Evolutionary conservation across 2,797 vertebrate genomes (phyloP), one percentile per base, ranked within the genome.

Genomic region (Cyclopterus lumpus): DNA sequence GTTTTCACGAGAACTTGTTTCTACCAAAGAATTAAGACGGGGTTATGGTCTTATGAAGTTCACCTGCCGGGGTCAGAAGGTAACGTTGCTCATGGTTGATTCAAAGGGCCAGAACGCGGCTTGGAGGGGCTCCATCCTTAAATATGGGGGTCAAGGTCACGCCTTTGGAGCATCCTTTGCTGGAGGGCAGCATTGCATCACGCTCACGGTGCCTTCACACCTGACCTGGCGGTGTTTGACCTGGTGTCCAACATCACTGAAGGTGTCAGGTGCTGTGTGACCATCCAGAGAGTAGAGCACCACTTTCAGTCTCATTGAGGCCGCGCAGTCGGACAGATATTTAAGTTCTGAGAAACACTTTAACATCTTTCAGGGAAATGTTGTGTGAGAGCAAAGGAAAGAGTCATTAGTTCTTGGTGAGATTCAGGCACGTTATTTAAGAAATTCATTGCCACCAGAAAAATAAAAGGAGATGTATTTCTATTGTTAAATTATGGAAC

Each of bases 61-160:
- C 2, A 0, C 58, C 57, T 48, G 62, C 67, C 36, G 28, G 9
- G n/a, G 38, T 54, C 51, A 57, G 22, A 32, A 32, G 42, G 40
- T 6, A 49, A 24, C 32, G 70, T 22, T 49, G 38, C 46, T 70
- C 57, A 7, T 34, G 16, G 48, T 14, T 1, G 3, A 22, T 22
- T 22, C 22, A 22, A 67, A 54, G 3, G 36, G 53, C n/a, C 32
- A 7, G 24, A 22, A 38, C 68, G 36, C 28, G 10, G 10, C 34
- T 6, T 9, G 28, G 34, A 5, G 12, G 9, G 38, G 36, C 0
- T 63, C n/a, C n/a, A n/a, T n/a, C n/a, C n/a, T 63, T 1, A 69
- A 76, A 38, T 63, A 48, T 57, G 49, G 22, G 22, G 18, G 57
- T 46, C 68, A 68, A 36, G 28, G 46, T 8, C 34, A 10, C n/a